A percentile compares a stretch with the other conserved stretches of the same genome.
These are phyloP conservation scores for Syndactyla subalaris DNA, from an alignment of 2,797 vertebrate genomes.

Conservation along the genomic window DNA sequence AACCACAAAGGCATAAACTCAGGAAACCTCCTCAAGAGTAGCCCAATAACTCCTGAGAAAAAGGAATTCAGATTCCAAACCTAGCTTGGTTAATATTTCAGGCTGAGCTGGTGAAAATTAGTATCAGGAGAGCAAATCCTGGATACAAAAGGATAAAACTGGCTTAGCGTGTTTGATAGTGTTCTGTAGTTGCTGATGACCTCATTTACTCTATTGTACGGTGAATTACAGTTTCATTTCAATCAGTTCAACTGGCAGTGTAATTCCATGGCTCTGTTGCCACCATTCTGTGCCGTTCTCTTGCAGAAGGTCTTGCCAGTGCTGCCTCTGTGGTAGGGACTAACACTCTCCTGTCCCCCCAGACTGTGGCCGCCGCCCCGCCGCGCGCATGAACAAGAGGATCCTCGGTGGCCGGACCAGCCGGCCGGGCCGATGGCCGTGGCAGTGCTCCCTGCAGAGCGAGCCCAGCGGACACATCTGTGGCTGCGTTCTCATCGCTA, in stretches of 20 bases:
- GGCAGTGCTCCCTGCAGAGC: slow-evolving; percentile 97
- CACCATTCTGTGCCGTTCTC: accelerated
- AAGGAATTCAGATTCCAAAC: not conserved
- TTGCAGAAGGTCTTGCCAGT: not conserved
- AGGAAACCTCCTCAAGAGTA: not conserved
- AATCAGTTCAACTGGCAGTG: not conserved
- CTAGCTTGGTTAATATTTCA: not conserved
- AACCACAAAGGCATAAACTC: not conserved
- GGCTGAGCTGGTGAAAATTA: not conserved
- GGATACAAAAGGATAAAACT: not conserved
- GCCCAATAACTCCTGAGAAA: not conserved
- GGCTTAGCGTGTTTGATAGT: not conserved
- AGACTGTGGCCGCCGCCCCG: slow-evolving; percentile 90
- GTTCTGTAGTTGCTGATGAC: not conserved
- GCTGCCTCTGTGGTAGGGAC: not conserved
- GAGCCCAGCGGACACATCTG: slow-evolving; percentile 91
- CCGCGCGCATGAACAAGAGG: slow-evolving; percentile 86
- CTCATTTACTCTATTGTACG: not conserved
- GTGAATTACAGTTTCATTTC: not conserved
- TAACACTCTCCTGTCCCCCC: not conserved
- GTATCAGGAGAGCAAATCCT: not conserved
- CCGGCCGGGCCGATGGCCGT: slow-evolving; percentile 91
- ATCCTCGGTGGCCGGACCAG: slow-evolving; percentile 93
- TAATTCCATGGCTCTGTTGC: accelerated
- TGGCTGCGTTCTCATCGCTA: slow-evolving; percentile 90